Evolutionary conservation across 2,888 invertebrate species (phyloP).

Genomic region (Eupithecia abbreviata): DNA sequence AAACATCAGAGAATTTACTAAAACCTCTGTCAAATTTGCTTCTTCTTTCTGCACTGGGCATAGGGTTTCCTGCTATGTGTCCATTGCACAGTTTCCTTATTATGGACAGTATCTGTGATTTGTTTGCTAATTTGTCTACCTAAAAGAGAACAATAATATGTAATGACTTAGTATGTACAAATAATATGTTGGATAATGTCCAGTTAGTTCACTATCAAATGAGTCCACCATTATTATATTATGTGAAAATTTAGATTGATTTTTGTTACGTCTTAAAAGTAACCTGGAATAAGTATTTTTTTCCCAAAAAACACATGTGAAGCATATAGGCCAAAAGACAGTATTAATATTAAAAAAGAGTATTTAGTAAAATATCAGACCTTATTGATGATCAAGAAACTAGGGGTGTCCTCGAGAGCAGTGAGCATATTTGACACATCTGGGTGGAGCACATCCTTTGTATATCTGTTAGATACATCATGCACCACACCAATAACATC

Average conservation of each 20-base stretch:
- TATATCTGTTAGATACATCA: conserved; percentile 89
- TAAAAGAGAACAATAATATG: conserved; percentile 58
- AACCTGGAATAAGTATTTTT: too few species aligned
- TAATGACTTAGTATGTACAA: not conserved
- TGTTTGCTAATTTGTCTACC: conserved; percentile 89
- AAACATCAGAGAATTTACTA: conserved; percentile 91
- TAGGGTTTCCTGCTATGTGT: conserved; percentile 73
- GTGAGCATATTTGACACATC: conserved; percentile 88
- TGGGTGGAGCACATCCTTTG: conserved; percentile 86
- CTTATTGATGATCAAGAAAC: conserved; percentile 95
- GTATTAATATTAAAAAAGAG: too few species aligned
- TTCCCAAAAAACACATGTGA: too few species aligned
- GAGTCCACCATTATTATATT: not conserved
- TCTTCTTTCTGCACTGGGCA: conserved; percentile 59
- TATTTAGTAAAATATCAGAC: conserved; percentile 66
- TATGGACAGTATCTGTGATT: conserved; percentile 88
- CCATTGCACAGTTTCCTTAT: conserved; percentile 88
- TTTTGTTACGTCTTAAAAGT: too few species aligned
- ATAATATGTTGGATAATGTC: not conserved
- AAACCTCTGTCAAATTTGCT: conserved; percentile 61
- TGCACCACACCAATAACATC: conserved; percentile 94
- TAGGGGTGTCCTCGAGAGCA: conserved; percentile 83
- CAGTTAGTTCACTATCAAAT: not conserved
- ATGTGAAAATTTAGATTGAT: too few species aligned
- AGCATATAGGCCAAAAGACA: too few species aligned